Percentiles rank a stretch among this genome's conserved stretches.
These are phyloP conservation scores for Brachystomella parvula DNA, from an alignment of 1,140 invertebrate species.

Conservation along the genomic window DNA sequence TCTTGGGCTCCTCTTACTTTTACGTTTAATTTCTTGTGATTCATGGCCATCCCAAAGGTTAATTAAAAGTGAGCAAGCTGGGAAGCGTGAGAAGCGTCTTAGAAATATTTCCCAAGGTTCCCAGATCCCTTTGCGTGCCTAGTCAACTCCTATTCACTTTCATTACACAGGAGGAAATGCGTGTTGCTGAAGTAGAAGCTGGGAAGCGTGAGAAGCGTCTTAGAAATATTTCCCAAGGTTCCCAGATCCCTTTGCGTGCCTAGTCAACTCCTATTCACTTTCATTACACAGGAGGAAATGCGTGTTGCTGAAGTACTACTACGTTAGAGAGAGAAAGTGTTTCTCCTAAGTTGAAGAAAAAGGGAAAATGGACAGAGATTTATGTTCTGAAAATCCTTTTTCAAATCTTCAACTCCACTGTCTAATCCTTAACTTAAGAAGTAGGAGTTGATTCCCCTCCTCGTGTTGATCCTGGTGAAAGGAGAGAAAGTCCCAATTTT, in stretches of 20 bases:
- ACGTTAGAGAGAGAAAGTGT: not conserved
- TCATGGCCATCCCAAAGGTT: too few species aligned
- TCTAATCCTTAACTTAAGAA: not conserved
- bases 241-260: not conserved
- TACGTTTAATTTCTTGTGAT: too few species aligned
- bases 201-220: too few species aligned
- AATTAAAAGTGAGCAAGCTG: too few species aligned
- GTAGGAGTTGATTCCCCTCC: not conserved
- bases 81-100: too few species aligned
- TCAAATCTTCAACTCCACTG: not conserved
- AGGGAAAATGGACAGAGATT: slow-evolving; percentile 5
- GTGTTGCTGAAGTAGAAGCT: too few species aligned
- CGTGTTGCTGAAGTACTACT: too few species aligned
- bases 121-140: not conserved
- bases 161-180: too few species aligned
- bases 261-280: not conserved
- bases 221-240: too few species aligned
- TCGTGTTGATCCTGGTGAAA: not conserved
- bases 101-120: too few species aligned
- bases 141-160: not conserved
- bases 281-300: too few species aligned
- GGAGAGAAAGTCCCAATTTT: not conserved
- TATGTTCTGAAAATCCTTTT: not conserved
- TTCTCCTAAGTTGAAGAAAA: not conserved
- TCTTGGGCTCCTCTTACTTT: too few species aligned